Conservation (phyloP, 2,888 invertebrate species). For the Zhuqinia jingwanae region DNA sequence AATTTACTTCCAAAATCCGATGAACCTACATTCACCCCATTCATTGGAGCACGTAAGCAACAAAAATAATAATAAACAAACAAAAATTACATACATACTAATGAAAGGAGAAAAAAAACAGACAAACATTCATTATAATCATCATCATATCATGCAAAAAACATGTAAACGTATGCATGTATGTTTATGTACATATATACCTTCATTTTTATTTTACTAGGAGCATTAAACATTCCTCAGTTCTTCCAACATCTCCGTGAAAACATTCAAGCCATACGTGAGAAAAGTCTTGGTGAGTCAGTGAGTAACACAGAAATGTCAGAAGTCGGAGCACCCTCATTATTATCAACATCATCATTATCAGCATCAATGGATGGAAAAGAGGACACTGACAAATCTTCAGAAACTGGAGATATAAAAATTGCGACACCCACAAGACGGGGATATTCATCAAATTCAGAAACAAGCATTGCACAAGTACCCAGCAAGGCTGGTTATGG, state of each 20-base stretch:
- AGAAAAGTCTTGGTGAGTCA: constrained; percentile 31
- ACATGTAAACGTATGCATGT: background rate
- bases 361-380: background rate
- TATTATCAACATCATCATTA: background rate
- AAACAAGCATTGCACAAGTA: constrained; percentile 12
- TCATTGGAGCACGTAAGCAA: constrained; percentile 71
- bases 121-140: background rate
- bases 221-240: constrained; percentile 73
- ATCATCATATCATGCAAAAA: background rate
- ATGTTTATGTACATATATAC: background rate
- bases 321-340: constrained; percentile 1
- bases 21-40: constrained; percentile 67
- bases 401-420: constrained; percentile 42
- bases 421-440: constrained; percentile 64
- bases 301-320: background rate
- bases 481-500: constrained; percentile 6
- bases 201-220: constrained; percentile 45
- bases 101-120: background rate
- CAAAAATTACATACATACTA: background rate
- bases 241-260: constrained; percentile 74
- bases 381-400: constrained; percentile 52
- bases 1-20: constrained; percentile 51
- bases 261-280: constrained; percentile 66
- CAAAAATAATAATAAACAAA: background rate
- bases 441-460: constrained; percentile 58